These are phyloP conservation scores for Pachydiplax longipennis DNA, from an alignment of 2,888 invertebrate genomes.

Conservation along the genomic window DNA sequence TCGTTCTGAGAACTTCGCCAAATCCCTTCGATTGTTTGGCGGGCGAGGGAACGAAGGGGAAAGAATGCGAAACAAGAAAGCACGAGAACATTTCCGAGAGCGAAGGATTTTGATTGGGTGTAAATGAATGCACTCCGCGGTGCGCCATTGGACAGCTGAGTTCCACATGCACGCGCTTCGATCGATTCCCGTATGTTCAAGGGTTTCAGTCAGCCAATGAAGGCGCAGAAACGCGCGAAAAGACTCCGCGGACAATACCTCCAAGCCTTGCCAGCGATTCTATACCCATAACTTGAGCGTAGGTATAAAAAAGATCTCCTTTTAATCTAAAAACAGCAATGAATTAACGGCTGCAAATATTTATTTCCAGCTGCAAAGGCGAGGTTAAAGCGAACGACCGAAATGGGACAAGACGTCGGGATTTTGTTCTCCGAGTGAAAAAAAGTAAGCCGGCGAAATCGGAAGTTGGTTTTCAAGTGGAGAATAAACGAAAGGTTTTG, in stretches of 20 bases:
- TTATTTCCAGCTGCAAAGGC: background rate
- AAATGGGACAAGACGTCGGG: background rate
- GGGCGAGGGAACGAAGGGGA: background rate
- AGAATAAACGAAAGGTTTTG: background rate
- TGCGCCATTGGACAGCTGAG: conserved; percentile 2
- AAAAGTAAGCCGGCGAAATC: background rate
- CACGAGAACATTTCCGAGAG: background rate
- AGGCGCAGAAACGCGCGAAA: background rate
- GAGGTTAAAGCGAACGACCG: background rate
- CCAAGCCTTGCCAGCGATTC: background rate
- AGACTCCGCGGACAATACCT: conserved; percentile 6
- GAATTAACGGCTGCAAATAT: background rate
- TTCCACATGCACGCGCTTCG: background rate
- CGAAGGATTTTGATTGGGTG: background rate
- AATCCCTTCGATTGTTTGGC: background rate
- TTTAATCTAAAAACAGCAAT: background rate
- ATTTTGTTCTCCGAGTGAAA: background rate
- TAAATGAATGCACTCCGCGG: background rate
- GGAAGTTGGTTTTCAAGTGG: background rate
- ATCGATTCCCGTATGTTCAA: conserved; percentile 7
- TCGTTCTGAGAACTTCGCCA: background rate
- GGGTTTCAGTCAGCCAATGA: background rate
- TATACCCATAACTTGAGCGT: background rate
- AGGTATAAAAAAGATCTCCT: background rate
- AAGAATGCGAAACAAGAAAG: background rate